Conservation (phyloP, 1,140 invertebrate species). For the Ctenoplectra terminalis region DNA sequence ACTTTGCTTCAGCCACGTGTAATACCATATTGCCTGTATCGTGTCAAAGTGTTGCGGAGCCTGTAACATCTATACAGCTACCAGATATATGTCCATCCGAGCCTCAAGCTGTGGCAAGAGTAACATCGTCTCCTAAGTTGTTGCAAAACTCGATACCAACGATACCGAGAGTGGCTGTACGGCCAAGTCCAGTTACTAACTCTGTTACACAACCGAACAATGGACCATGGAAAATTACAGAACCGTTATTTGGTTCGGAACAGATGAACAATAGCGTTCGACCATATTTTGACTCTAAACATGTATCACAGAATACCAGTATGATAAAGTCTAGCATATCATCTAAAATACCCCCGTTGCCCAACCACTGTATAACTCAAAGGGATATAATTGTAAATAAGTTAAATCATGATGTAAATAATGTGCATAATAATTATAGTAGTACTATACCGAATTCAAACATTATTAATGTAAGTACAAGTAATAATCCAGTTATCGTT, state of each 20-base stretch:
- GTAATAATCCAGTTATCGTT: slow-evolving; percentile 49
- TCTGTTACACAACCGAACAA: slow-evolving; percentile 54
- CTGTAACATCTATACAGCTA: slow-evolving; percentile 67
- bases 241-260: slow-evolving; percentile 73
- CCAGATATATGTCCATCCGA: slow-evolving; percentile 62
- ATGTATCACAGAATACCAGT: slow-evolving; percentile 80
- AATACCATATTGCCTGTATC: slow-evolving; percentile 63
- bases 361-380: slow-evolving; percentile 76
- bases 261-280: slow-evolving; percentile 75
- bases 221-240: slow-evolving; percentile 74
- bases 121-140: slow-evolving; percentile 58
- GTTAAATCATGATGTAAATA: slow-evolving; percentile 70
- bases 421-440: slow-evolving; percentile 70
- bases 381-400: slow-evolving; percentile 72
- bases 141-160: slow-evolving; percentile 66
- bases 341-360: slow-evolving; percentile 75
- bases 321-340: slow-evolving; percentile 81
- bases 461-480: slow-evolving; percentile 59
- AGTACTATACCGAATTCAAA: slow-evolving; percentile 59
- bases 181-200: slow-evolving; percentile 76
- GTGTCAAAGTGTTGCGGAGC: slow-evolving; percentile 58
- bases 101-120: slow-evolving; percentile 43
- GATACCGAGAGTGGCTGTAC: slow-evolving; percentile 79
- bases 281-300: slow-evolving; percentile 80
- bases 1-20: slow-evolving; percentile 63